Evolutionary conservation across 2,888 invertebrate genomes (phyloP).

Genomic region (Drosophila nr. fundita): DNA sequence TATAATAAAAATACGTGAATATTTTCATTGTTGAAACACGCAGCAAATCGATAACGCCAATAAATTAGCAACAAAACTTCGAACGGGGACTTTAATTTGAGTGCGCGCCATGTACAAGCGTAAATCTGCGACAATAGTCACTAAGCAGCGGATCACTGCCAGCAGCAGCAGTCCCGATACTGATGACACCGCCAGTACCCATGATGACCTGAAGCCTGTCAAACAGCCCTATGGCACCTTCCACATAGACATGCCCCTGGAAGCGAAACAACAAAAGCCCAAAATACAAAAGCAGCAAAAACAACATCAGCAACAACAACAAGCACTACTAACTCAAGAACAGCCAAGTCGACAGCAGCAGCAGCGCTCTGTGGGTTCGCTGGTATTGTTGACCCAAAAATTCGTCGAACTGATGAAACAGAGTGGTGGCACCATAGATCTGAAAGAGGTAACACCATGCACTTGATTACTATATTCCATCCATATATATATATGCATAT

Average conservation of each 20-base stretch:
- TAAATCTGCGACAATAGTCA: conserved; percentile 59
- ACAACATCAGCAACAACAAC: conserved; percentile 43
- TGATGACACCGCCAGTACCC: conserved; percentile 48
- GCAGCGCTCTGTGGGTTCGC: conserved; percentile 82
- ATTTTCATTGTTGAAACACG: conserved; percentile 35
- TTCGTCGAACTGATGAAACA: conserved; percentile 83
- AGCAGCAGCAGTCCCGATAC: conserved; percentile 46
- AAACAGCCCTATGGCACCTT: conserved; percentile 41
- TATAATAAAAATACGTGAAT: conserved; percentile 50
- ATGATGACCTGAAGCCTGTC: conserved; percentile 30
- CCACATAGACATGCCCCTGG: conserved; percentile 49
- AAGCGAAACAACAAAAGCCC: conserved; percentile 25
- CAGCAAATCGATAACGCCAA: conserved; percentile 31
- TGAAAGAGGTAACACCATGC: conserved; percentile 79
- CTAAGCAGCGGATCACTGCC: conserved; percentile 58
- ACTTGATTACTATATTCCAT: background rate
- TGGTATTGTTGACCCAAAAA: conserved; percentile 83
- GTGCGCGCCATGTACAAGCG: conserved; percentile 69
- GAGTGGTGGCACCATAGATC: conserved; percentile 82
- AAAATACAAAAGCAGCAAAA: conserved; percentile 38
- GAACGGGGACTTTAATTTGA: conserved; percentile 34
- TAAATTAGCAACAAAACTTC: conserved; percentile 39
- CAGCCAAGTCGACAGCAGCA: conserved; percentile 52
- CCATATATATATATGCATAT: background rate
- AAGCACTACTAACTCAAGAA: conserved; percentile 26